phyloP scores from a whole-genome alignment of 2,888 invertebrate genomes.

The Synergus japonicus region DNA sequence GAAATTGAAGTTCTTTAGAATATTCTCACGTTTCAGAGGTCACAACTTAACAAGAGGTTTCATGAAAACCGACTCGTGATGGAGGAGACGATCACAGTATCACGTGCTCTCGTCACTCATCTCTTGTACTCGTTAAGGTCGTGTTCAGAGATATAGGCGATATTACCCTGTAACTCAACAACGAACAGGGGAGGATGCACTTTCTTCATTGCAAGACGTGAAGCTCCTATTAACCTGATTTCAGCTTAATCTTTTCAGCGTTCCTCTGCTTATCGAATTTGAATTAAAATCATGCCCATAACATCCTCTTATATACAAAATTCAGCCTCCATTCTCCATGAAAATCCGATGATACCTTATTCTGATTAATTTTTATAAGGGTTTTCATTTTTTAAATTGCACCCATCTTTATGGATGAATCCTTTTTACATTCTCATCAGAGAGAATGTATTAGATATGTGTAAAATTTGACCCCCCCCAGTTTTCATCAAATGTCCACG shows the following conservation, averaged over 20 bases:
- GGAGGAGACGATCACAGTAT: not conserved
- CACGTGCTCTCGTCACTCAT: slow-evolving; percentile 18
- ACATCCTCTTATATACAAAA: no score
- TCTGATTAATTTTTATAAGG: no score
- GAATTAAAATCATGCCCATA: no score
- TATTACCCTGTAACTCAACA: not conserved
- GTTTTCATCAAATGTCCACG: no score
- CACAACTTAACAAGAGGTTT: slow-evolving; percentile 40
- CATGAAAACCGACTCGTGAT: slow-evolving; percentile 29
- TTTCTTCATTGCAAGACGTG: not conserved
- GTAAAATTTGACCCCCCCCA: no score
- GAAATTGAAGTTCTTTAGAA: slow-evolving; percentile 11
- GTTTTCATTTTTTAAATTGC: no score
- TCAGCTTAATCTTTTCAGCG: not conserved
- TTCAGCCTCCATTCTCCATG: no score
- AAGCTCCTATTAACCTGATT: not conserved
- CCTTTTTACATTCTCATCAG: no score
- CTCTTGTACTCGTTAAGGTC: slow-evolving; percentile 10
- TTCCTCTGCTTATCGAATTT: no score
- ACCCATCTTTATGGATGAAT: no score
- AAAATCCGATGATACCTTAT: no score
- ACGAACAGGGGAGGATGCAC: not conserved
- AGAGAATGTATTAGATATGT: no score
- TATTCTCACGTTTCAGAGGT: slow-evolving; percentile 36
- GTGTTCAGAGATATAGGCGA: slow-evolving; percentile 12